Percentiles rank a stretch among this genome's conserved stretches.
These are phyloP conservation scores for Myrmecophaga tridactyla DNA, from an alignment of 2,113 vertebrate species.

Conservation along the genomic window DNA sequence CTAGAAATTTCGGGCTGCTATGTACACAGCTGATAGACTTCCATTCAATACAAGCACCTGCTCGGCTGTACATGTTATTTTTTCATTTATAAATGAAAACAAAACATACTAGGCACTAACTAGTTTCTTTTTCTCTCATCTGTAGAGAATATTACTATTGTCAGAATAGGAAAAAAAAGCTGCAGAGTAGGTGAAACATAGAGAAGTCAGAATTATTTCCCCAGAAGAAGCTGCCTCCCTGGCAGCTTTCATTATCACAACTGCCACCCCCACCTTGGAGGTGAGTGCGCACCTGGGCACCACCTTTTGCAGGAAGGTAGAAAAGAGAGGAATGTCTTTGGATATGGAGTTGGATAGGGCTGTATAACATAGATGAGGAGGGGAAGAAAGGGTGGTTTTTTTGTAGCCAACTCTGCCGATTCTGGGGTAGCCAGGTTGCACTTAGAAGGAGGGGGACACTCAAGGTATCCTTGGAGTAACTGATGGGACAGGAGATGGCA, in stretches of 20 bases:
- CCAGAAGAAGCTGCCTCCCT: not conserved
- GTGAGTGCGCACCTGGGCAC: not conserved
- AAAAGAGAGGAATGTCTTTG: not conserved
- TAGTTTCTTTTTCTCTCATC: not conserved
- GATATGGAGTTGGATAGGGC: not conserved
- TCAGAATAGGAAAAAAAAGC: not conserved
- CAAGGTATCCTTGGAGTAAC: not conserved
- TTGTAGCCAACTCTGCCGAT: too few relatives aligned
- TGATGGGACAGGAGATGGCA: not conserved
- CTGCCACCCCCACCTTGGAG: not conserved
- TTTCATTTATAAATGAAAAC: constrained; percentile 18
- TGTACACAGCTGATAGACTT: not conserved
- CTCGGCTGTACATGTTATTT: not conserved
- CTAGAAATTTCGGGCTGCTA: not conserved
- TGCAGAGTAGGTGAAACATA: not conserved
- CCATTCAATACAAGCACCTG: not conserved
- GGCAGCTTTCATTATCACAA: not conserved
- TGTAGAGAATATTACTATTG: not conserved
- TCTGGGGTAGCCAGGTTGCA: not conserved
- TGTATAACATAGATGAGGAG: not conserved
- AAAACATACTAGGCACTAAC: not conserved
- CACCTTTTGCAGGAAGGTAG: not conserved
- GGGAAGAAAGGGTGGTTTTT: not conserved
- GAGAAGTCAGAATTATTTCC: not conserved
- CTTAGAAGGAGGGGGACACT: not conserved